Conservation (phyloP, 2,888 invertebrate genomes). For the Parelbella ahira region DNA sequence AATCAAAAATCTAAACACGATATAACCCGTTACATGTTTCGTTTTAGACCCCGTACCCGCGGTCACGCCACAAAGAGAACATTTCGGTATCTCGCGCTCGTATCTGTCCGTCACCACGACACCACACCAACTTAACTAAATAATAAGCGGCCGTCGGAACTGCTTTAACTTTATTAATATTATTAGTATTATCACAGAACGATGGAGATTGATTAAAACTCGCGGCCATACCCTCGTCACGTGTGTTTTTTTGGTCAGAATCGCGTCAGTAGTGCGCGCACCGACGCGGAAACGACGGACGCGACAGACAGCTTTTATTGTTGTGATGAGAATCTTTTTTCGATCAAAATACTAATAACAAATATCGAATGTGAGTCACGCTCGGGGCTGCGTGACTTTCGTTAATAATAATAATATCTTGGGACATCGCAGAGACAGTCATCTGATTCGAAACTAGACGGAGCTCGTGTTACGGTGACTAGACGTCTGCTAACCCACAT, state of each 20-base stretch:
- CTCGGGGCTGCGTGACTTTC: too few relatives aligned
- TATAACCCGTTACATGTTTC: too few relatives aligned
- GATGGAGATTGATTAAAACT: slow-evolving; percentile 38
- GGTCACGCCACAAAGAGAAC: slow-evolving; percentile 4
- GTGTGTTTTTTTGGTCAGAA: slow-evolving; percentile 27
- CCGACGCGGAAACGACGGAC: slow-evolving; percentile 38
- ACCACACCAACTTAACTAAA: slow-evolving; percentile 1
- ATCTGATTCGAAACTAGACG: too few relatives aligned
- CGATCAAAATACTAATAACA: slow-evolving; percentile 37
- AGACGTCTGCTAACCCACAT: too few relatives aligned
- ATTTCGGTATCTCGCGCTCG: not conserved
- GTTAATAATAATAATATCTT: too few relatives aligned
- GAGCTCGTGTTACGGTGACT: too few relatives aligned
- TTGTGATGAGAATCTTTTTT: slow-evolving; percentile 35
- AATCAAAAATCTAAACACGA: too few relatives aligned
- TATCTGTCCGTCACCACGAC: slow-evolving; percentile 7
- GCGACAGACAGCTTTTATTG: slow-evolving; percentile 35
- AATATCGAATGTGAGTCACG: slow-evolving; percentile 32
- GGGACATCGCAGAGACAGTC: too few relatives aligned
- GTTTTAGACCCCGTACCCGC: too few relatives aligned
- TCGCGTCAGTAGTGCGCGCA: slow-evolving; percentile 36
- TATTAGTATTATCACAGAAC: slow-evolving; percentile 32
- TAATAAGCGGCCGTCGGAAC: slow-evolving; percentile 26
- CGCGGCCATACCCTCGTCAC: slow-evolving; percentile 38
- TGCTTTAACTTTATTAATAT: slow-evolving; percentile 29